These are phyloP conservation scores for Hyalella azteca DNA, from an alignment of 2,888 invertebrate species.

Conservation along the genomic window DNA sequence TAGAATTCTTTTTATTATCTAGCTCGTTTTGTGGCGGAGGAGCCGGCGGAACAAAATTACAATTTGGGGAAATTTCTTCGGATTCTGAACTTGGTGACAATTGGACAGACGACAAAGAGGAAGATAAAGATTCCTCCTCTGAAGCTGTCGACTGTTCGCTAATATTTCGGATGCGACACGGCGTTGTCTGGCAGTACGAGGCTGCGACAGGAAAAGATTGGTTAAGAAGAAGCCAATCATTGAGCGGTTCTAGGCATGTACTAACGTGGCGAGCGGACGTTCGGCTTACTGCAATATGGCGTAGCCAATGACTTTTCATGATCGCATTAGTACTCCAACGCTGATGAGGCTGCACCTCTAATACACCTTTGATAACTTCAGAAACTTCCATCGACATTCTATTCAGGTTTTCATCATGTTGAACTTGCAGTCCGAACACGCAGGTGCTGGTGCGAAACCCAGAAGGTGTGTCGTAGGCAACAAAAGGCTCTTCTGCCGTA, in stretches of 20 bases:
- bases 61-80: too few relatives aligned
- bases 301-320: not conserved
- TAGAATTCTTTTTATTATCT: too few relatives aligned
- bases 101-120: too few relatives aligned
- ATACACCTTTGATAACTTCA: slow-evolving; percentile 36
- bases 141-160: not conserved
- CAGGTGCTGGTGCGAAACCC: slow-evolving; percentile 42
- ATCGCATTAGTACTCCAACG: not conserved
- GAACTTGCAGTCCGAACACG: slow-evolving; percentile 47
- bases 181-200: not conserved
- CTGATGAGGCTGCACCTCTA: slow-evolving; percentile 23
- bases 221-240: not conserved
- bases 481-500: slow-evolving; percentile 43
- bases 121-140: not conserved
- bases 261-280: not conserved
- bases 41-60: too few relatives aligned
- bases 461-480: slow-evolving; percentile 39
- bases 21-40: too few relatives aligned
- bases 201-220: not conserved
- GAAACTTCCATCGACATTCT: slow-evolving; percentile 32
- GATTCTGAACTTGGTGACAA: too few relatives aligned
- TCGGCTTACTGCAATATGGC: not conserved
- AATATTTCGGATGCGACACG: not conserved
- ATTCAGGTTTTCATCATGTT: slow-evolving; percentile 50
- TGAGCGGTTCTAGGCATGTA: not conserved